Percentiles rank a stretch among this genome's conserved stretches.
Evolutionary conservation across 2,888 invertebrate species (phyloP).

Genomic region (Drosophila maculinotata): DNA sequence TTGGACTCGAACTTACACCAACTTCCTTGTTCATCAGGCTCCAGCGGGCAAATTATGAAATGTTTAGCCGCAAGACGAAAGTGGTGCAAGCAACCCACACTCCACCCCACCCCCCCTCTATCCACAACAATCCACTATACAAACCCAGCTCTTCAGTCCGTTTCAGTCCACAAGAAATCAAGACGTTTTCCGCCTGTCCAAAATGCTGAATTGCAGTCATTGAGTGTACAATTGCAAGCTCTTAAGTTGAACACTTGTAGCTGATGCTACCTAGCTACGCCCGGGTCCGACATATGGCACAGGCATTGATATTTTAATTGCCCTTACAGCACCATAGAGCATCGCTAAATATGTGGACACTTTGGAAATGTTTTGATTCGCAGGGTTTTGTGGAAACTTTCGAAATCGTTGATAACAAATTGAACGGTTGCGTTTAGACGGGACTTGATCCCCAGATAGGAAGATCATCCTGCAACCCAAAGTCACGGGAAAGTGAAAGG

Average conservation of each 20-base stretch:
- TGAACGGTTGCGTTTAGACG: constrained; percentile 10
- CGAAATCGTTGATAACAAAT: constrained; percentile 23
- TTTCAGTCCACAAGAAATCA: constrained; percentile 37
- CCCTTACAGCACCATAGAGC: constrained; percentile 21
- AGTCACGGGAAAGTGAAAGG: constrained; percentile 70
- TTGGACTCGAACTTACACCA: constrained; percentile 40
- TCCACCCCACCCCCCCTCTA: constrained; percentile 5
- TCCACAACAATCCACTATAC: neutral
- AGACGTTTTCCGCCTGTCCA: constrained; percentile 69
- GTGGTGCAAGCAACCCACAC: constrained; percentile 45
- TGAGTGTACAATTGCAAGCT: constrained; percentile 42
- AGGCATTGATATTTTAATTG: constrained; percentile 56
- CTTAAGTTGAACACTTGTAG: constrained; percentile 10
- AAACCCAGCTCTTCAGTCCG: constrained; percentile 6
- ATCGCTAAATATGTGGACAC: constrained; percentile 13
- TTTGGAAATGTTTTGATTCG: constrained; percentile 13
- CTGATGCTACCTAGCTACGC: constrained; percentile 33
- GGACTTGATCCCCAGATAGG: constrained; percentile 35
- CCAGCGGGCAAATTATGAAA: constrained; percentile 63
- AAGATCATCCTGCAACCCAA: constrained; percentile 56
- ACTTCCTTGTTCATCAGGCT: constrained; percentile 63
- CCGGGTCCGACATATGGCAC: constrained; percentile 23
- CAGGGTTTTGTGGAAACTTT: constrained; percentile 46
- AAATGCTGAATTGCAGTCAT: constrained; percentile 63
- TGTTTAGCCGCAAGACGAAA: constrained; percentile 50